Evolutionary conservation across 2,888 invertebrate genomes (phyloP).

Genomic region (Teleogryllus oceanicus): DNA sequence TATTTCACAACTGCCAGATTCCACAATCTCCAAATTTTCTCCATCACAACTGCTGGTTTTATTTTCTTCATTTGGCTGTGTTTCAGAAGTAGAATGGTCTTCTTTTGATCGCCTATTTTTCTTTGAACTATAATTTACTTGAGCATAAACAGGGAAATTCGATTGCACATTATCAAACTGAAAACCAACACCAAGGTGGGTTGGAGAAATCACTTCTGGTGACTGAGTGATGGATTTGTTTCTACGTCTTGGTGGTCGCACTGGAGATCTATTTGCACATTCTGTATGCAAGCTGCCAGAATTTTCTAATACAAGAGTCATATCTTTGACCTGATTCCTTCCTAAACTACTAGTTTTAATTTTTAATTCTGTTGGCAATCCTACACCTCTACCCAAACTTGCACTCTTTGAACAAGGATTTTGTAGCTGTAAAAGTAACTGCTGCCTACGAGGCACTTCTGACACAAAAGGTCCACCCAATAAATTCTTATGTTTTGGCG

Average conservation of each 20-base stretch:
- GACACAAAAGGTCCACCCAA: constrained; percentile 29
- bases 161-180: constrained; percentile 12
- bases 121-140: constrained; percentile 37
- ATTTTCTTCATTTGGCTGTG: background rate
- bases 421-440: constrained; percentile 20
- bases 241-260: constrained; percentile 33
- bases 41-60: background rate
- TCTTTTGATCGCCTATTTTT: constrained; percentile 33
- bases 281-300: background rate
- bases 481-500: constrained; percentile 34
- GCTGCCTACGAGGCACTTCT: constrained; percentile 21
- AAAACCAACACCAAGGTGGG: background rate
- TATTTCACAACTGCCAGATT: background rate
- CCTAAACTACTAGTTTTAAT: constrained; percentile 26
- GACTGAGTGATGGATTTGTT: constrained; percentile 31
- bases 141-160: constrained; percentile 36
- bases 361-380: constrained; percentile 19
- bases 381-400: constrained; percentile 30
- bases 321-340: background rate
- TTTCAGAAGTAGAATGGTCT: background rate
- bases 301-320: background rate
- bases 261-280: constrained; percentile 24
- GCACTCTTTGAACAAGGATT: constrained; percentile 25
- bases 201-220: background rate
- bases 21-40: constrained; percentile 2